phyloP scores from a whole-genome alignment of 1,140 invertebrate species.

The Leptinotarsa lineolata region DNA sequence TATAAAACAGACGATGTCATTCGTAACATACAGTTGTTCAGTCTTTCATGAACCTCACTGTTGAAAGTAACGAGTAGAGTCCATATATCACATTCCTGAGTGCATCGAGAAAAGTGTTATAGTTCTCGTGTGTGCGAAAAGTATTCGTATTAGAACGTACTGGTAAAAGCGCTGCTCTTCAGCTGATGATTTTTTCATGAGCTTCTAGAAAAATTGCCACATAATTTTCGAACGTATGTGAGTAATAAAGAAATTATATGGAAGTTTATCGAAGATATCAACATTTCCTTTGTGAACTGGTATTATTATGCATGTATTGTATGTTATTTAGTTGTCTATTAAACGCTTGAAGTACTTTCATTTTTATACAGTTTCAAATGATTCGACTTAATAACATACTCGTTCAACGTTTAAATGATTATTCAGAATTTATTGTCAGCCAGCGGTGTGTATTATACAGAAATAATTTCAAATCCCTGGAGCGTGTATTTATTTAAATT shows the following conservation, averaged over 20 bases:
- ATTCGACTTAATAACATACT: not conserved
- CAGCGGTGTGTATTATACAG: not conserved
- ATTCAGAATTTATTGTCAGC: not conserved
- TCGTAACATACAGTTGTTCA: too few species aligned
- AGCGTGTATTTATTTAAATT: not conserved
- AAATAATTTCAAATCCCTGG: not conserved
- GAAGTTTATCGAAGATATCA: not conserved
- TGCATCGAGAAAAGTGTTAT: too few species aligned
- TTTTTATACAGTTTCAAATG: not conserved
- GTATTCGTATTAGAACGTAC: too few species aligned
- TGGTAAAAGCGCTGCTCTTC: too few species aligned
- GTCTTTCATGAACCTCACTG: too few species aligned
- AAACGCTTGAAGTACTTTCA: not conserved
- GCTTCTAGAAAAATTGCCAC: too few species aligned
- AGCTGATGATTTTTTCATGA: too few species aligned
- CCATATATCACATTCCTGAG: too few species aligned
- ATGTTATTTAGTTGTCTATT: slow-evolving; percentile 3
- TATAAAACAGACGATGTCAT: too few species aligned
- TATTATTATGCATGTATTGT: not conserved
- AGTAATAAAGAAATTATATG: not conserved
- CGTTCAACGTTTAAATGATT: not conserved
- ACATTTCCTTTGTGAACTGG: not conserved
- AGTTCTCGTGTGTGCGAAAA: too few species aligned
- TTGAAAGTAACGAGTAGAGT: too few species aligned
- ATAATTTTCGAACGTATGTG: too few species aligned